Base-by-base conservation (phyloP, 2,888 invertebrate genomes). In the Pyrgus malvae region DNA sequence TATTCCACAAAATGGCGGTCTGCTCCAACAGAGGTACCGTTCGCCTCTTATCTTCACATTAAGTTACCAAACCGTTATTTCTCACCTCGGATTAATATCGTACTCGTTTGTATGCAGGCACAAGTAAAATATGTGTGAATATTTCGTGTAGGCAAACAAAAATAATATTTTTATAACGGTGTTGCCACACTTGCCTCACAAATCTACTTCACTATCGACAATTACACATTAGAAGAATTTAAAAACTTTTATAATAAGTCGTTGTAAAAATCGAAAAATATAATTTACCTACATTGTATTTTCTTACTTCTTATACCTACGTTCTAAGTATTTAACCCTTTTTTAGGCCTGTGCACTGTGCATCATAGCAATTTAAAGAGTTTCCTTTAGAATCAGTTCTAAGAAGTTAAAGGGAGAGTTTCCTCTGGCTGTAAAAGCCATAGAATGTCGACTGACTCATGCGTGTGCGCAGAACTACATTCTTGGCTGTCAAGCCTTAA, bases 31-130 rank as follows among this genome's bases (percentile, higher is more conserved):
- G 37, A 49, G 41, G 42, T 44, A 56, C 49, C 62, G 56, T 46
- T 53, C 38, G 29, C 38, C 64, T 69, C 68, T 75, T 80, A 79
- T 78, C 76, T 74, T 73, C 67, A 64, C 68, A 73, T 77, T 73
- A 72, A 70, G 68, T 67, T 65, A 62, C 61, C 55, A 65, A 66
- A 69, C 80, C 73, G 79, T 80, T 80, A 76, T 58, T 69, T 68
- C 69, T 62, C 72, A 73, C 73, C 66, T 65, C 57, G 51, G 57
- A 58, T 58, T 68, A 64, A 69, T 45, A 53, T 53, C 37, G 27
- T 53, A 53, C 51, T 53, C 44, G 42, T 35, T 51, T 25, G 21
- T 37, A 51, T n/a, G n/a, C 44, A 37, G 25, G 12, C 48, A 37
- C 35, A 19, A 37, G 19, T 7, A 4, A 35, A 37, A 12, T 33